Evolutionary conservation across 2,797 vertebrate species (phyloP).

Genomic region (Enteromius fasciolatus): DNA sequence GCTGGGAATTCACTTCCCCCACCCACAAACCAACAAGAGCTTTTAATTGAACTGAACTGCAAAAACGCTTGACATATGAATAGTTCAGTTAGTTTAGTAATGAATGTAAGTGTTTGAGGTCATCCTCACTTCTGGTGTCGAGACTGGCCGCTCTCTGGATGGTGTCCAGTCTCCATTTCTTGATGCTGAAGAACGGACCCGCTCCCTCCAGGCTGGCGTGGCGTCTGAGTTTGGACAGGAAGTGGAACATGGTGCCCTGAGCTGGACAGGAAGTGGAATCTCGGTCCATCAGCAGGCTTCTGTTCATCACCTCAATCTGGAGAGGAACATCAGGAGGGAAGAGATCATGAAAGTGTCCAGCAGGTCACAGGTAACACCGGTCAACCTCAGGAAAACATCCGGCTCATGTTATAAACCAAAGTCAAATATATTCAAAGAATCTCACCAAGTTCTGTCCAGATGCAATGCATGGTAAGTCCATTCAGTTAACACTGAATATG

Average conservation of each 20-base stretch:
- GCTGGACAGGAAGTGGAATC: conserved; percentile 59
- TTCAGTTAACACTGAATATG: neutral
- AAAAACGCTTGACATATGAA: neutral
- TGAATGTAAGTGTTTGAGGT: neutral
- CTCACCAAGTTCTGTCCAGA: neutral
- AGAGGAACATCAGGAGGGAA: conserved; percentile 46
- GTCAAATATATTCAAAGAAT: neutral
- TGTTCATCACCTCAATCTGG: conserved; percentile 74
- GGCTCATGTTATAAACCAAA: neutral
- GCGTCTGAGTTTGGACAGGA: conserved; percentile 89
- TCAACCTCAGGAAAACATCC: neutral
- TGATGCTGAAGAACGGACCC: conserved; percentile 90
- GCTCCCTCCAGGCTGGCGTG: conserved; percentile 94
- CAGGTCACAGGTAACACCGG: conserved; percentile 1
- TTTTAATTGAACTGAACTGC: neutral
- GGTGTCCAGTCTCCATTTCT: conserved; percentile 92
- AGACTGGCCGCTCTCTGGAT: conserved; percentile 91
- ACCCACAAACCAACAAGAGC: neutral
- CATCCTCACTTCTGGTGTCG: conserved; percentile 88
- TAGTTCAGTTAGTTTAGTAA: neutral
- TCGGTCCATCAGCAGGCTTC: conserved; percentile 46
- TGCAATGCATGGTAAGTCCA: neutral
- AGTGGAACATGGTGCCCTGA: conserved; percentile 85
- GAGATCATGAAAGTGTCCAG: conserved; percentile 51
- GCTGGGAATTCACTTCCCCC: no score